Base-by-base conservation (phyloP, 2,888 invertebrate species). In the Mythimna vitellina region DNA sequence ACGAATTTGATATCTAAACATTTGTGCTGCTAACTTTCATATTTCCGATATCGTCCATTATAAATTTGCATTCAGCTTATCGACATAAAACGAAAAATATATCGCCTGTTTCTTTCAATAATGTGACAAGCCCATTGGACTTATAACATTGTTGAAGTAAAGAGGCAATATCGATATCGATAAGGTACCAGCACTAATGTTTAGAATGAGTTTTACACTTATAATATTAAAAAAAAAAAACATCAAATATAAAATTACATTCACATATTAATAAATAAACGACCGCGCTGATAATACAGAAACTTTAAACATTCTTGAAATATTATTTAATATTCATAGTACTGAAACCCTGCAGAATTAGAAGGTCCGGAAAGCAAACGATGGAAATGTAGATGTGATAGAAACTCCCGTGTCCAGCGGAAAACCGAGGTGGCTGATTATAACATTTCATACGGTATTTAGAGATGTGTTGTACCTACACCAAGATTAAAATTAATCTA, bases 241-340 rank as follows among this genome's bases (percentile, higher is more conserved):
- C 6, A 65, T 65, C 20, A 10, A 62, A 64, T 64, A 60, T 54
- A 22, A 25, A 49, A 35, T 22, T 29, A 60, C 53, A 46, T 46
- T 35, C 14, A 56, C n/a, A 46, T 61, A 38, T 12, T n/a, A 35
- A 53, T 58, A 12, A 20, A 42, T 32, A 22, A 46, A 20, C 14
- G 64, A 73, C n/a, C 65, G 64, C 76, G 81, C 76, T 76, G 76
- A 76, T 63, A 80, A 76, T 62, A 76, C 61, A 12, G 22, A 12
- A 29, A 35, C 20, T 51, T n/a, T 22, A 20, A 46, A 56, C 14
- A 0, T 22, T 42, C 12, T 53, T 58, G 25, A 12, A 38, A 20
- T 49, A 29, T 38, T 5, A 38, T 7, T 49, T 8, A 0, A 9
- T 51, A 17, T 14, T 20, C 17, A 46, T 17, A 51, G 6, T 57